These are phyloP conservation scores for Montipora efflorescens DNA, from an alignment of 64 coral and sea anemone species.

Conservation along the genomic window DNA sequence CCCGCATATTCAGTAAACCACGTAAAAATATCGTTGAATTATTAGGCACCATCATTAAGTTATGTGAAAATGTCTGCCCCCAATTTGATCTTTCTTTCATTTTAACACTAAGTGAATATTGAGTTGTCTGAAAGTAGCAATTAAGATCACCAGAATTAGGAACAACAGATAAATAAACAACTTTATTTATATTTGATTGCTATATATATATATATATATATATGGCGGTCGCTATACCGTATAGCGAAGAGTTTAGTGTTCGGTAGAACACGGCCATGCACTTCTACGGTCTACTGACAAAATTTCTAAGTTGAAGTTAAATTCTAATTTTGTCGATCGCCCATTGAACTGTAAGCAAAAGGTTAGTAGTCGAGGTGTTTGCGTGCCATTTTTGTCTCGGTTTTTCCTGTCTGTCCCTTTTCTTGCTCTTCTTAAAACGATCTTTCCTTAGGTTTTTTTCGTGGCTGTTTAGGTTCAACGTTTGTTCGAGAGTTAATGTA, in stretches of 20 bases:
- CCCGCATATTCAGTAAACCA: too few species aligned
- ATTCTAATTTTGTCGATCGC: too few species aligned
- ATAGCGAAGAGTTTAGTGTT: background rate
- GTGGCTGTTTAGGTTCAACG: too few species aligned
- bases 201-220: background rate
- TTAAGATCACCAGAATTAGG: background rate
- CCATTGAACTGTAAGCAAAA: background rate
- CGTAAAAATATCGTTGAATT: too few species aligned
- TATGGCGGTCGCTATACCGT: background rate
- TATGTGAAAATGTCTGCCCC: background rate
- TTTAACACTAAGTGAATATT: slow-evolving; percentile 1
- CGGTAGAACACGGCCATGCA: too few species aligned
- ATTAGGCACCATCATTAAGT: background rate
- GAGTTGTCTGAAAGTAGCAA: background rate
- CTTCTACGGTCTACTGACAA: too few species aligned
- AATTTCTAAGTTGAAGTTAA: too few species aligned
- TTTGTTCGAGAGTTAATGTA: too few species aligned
- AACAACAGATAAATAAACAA: background rate
- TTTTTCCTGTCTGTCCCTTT: background rate
- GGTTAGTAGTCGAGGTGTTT: background rate
- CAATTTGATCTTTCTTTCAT: background rate
- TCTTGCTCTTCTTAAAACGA: background rate
- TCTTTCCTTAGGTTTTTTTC: background rate
- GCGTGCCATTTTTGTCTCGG: background rate
- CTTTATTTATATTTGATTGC: background rate